Evolutionary conservation across 2,113 vertebrate species (phyloP).

Genomic region (Amblyornis subalaris): DNA sequence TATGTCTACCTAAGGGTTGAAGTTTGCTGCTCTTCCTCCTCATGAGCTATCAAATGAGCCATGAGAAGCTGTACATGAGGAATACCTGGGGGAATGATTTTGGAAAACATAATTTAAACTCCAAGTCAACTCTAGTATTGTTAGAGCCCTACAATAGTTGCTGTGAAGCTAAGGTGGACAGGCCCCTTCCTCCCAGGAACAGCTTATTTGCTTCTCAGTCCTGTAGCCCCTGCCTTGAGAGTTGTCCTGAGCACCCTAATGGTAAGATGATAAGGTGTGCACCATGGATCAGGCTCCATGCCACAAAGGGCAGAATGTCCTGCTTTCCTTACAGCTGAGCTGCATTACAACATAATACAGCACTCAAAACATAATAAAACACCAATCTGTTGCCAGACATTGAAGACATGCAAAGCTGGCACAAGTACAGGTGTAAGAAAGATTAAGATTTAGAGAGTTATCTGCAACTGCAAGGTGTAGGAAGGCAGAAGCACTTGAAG

Average conservation of each 20-base stretch:
- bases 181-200: not conserved
- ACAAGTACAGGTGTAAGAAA: not conserved
- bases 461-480: not conserved
- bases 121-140: not conserved
- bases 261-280: not conserved
- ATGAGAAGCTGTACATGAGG: not conserved
- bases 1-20: not conserved
- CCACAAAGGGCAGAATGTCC: not conserved
- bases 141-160: not conserved
- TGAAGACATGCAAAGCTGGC: not conserved
- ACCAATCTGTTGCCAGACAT: fast-evolving
- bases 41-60: not conserved
- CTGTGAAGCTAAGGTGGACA: not conserved
- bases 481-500: not conserved
- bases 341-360: not conserved
- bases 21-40: not conserved
- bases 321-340: not conserved
- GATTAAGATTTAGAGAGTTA: not conserved
- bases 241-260: not conserved
- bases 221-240: not conserved
- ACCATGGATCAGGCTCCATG: not conserved
- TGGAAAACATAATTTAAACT: not conserved
- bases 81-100: not conserved
- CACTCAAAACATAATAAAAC: not conserved
- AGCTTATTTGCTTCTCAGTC: not conserved